These are phyloP conservation scores for Agrotis clavis DNA, from an alignment of 2,888 invertebrate species.

Conservation along the genomic window DNA sequence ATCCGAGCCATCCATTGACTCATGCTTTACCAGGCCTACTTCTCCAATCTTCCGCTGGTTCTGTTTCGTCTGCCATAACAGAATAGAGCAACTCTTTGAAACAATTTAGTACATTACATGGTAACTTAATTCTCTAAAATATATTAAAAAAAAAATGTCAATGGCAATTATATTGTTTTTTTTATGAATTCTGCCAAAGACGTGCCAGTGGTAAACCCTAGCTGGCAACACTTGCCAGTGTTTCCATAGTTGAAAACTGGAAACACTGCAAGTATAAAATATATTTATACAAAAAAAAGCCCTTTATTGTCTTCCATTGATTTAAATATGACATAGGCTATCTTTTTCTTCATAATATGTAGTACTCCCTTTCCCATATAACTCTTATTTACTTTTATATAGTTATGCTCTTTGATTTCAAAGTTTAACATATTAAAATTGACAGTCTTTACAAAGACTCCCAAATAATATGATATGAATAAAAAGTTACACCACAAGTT, in stretches of 20 bases:
- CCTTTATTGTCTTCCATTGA: slow-evolving; percentile 10
- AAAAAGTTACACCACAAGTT: not conserved
- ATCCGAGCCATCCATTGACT: not conserved
- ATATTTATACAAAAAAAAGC: slow-evolving; percentile 1
- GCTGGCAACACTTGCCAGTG: slow-evolving; percentile 49
- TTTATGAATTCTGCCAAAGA: slow-evolving; percentile 34
- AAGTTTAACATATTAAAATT: slow-evolving; percentile 3
- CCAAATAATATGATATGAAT: not conserved
- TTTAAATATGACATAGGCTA: slow-evolving; percentile 11
- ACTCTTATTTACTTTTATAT: not conserved
- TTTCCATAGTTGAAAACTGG: slow-evolving; percentile 23
- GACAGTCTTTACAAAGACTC: slow-evolving; percentile 1
- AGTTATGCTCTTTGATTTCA: not conserved
- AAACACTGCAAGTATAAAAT: slow-evolving; percentile 27
- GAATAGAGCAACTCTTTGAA: not conserved
- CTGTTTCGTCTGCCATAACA: not conserved
- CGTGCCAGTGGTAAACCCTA: slow-evolving; percentile 65
- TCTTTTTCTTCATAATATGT: not conserved
- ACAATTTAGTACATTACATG: not conserved
- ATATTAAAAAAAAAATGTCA: slow-evolving; percentile 18
- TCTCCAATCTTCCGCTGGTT: too few relatives aligned
- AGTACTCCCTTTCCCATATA: not conserved
- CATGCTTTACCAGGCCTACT: not conserved
- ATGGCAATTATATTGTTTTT: slow-evolving; percentile 40
- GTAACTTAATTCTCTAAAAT: slow-evolving; percentile 1